Conservation (phyloP, 1,140 invertebrate species). For the Drosophila kurseongensis region DNA sequence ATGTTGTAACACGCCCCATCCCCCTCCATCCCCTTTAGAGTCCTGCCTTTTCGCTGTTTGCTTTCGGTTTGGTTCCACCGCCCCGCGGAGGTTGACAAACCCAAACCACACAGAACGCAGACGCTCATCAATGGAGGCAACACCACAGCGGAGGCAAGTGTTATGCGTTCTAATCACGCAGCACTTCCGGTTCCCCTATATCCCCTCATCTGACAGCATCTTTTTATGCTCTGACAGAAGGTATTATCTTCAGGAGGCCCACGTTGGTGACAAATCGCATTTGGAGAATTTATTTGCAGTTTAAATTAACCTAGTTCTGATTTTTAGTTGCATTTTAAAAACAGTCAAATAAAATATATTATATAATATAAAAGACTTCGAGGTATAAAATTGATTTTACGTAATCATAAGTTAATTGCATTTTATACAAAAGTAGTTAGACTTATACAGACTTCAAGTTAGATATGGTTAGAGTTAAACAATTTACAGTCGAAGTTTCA, state of each 20-base stretch:
- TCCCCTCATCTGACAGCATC: conserved; percentile 10
- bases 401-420: no score
- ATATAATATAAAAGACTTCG: no score
- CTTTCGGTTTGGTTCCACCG: conserved; percentile 8
- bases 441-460: no score
- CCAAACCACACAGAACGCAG: conserved; percentile 20
- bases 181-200: conserved; percentile 51
- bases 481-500: no score
- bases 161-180: conserved; percentile 63
- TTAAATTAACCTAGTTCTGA: no score
- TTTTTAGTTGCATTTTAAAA: no score
- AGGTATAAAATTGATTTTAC: no score
- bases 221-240: neutral
- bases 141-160: conserved; percentile 39
- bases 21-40: conserved; percentile 1
- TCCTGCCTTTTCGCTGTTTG: conserved; percentile 39
- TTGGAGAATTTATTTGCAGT: no score
- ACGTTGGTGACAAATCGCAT: neutral
- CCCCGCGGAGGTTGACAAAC: conserved; percentile 68
- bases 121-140: conserved; percentile 15
- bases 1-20: conserved; percentile 33
- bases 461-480: no score
- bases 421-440: no score
- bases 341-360: no score
- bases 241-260: neutral